A percentile compares a stretch with the other conserved stretches of the same genome.
Conservation (phyloP, 1,140 invertebrate genomes). For the Seison nebaliae region DNA sequence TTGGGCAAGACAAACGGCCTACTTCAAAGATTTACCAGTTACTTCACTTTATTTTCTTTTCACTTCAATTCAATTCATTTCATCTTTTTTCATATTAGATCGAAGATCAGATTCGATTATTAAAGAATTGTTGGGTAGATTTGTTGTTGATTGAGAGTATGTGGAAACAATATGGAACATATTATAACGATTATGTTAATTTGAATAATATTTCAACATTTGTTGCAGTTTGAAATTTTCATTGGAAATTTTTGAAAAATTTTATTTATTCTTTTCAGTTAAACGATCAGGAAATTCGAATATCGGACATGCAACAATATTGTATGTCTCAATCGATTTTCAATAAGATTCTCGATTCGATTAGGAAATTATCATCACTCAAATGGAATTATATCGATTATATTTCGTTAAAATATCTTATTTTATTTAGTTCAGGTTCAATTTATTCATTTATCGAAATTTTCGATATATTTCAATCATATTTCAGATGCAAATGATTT, state of each 20-base stretch:
- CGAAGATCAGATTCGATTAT: conserved; percentile 11
- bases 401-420: conserved; percentile 10
- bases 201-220: not conserved
- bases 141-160: conserved; percentile 11
- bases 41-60: not conserved
- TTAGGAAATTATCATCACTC: conserved; percentile 5
- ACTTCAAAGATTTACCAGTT: conserved; percentile 11
- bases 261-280: not conserved
- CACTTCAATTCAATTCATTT: not conserved
- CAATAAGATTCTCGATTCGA: conserved; percentile 3
- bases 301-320: conserved; percentile 4
- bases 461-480: no score
- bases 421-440: conserved; percentile 12
- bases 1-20: conserved; percentile 11
- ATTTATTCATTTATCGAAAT: no score
- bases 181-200: conserved; percentile 1
- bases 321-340: conserved; percentile 3
- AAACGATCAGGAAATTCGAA: conserved; percentile 7
- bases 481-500: no score
- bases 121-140: conserved; percentile 12
- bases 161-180: conserved; percentile 10
- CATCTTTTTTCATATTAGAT: not conserved
- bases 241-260: not conserved
- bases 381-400: conserved; percentile 9
- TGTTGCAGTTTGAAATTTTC: not conserved